Conservation (phyloP, 2,888 invertebrate genomes). For the Sipunculus nudus region DNA sequence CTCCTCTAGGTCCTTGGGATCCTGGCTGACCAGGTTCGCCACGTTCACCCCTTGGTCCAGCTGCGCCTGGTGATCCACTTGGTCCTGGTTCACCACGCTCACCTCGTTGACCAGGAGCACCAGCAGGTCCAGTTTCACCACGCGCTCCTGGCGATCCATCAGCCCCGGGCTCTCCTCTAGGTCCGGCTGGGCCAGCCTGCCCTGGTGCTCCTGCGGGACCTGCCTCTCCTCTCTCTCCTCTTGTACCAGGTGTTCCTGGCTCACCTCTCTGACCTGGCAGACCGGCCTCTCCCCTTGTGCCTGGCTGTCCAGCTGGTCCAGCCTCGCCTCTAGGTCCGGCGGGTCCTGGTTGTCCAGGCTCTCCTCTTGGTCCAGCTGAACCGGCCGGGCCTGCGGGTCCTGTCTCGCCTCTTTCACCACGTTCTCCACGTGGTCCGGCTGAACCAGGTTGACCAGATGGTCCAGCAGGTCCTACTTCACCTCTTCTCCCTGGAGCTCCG, state of each 20-base stretch:
- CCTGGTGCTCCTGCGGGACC: conserved; percentile 17
- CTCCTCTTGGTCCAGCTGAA: conserved; percentile 30
- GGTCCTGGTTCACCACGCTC: conserved; percentile 36
- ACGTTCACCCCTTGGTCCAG: conserved; percentile 23
- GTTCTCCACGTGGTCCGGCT: not conserved
- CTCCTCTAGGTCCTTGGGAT: conserved; percentile 24
- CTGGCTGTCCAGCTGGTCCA: conserved; percentile 16
- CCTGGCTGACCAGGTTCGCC: conserved; percentile 32
- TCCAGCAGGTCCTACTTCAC: too few species aligned
- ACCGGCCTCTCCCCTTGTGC: not conserved
- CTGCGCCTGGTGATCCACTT: conserved; percentile 20
- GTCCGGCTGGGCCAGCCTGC: not conserved
- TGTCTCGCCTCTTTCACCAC: not conserved
- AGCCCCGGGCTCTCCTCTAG: not conserved
- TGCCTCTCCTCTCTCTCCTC: conserved; percentile 14
- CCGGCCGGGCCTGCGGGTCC: conserved; percentile 25
- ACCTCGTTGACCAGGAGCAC: conserved; percentile 15
- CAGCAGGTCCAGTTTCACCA: conserved; percentile 22
- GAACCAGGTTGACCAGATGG: too few species aligned
- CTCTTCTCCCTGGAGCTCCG: not conserved
- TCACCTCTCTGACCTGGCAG: too few species aligned
- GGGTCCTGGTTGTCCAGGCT: conserved; percentile 12
- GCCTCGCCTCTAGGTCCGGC: conserved; percentile 26
- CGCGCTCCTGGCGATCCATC: conserved; percentile 23
- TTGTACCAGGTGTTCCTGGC: conserved; percentile 20